A percentile compares a stretch with the other conserved stretches of the same genome.
These are phyloP conservation scores for Theonella swinhoei DNA, from an alignment of 37 sponge, comb jelly and placozoan genomes.

Conservation along the genomic window DNA sequence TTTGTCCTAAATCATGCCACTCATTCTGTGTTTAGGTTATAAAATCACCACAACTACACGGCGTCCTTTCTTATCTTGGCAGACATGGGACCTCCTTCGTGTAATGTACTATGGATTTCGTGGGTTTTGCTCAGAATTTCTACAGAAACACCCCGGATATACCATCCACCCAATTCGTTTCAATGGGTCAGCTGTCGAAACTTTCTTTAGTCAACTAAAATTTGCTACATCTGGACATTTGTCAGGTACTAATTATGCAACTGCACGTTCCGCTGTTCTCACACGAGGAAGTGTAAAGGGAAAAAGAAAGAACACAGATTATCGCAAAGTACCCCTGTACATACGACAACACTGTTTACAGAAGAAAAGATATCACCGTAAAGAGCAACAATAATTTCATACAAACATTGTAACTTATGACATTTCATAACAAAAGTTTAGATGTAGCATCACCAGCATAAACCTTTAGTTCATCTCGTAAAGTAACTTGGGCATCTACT, in stretches of 20 bases:
- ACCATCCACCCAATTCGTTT: conserved; percentile 7
- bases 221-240: conserved; percentile 1
- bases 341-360: too few species aligned
- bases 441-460: conserved; percentile 19
- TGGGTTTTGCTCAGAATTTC: conserved; percentile 20
- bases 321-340: too few species aligned
- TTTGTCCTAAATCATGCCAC: too few species aligned
- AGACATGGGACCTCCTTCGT: conserved; percentile 39
- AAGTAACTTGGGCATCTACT: conserved; percentile 10
- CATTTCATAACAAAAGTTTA: not conserved
- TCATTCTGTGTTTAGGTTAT: not conserved
- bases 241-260: conserved; percentile 5
- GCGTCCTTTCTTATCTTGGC: conserved; percentile 12
- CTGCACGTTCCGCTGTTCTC: conserved; percentile 11
- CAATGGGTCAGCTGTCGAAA: conserved; percentile 40
- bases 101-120: conserved; percentile 19
- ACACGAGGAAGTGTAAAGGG: not conserved
- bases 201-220: conserved; percentile 26
- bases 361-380: too few species aligned
- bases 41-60: not conserved
- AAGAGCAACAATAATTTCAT: too few species aligned
- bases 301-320: too few species aligned
- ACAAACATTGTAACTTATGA: too few species aligned
- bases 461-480: conserved; percentile 12
- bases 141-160: conserved; percentile 3